Percentiles rank a stretch among this genome's conserved stretches.
Conservation (phyloP, 2,113 vertebrate species). For the Phrynocephalus versicolor region DNA sequence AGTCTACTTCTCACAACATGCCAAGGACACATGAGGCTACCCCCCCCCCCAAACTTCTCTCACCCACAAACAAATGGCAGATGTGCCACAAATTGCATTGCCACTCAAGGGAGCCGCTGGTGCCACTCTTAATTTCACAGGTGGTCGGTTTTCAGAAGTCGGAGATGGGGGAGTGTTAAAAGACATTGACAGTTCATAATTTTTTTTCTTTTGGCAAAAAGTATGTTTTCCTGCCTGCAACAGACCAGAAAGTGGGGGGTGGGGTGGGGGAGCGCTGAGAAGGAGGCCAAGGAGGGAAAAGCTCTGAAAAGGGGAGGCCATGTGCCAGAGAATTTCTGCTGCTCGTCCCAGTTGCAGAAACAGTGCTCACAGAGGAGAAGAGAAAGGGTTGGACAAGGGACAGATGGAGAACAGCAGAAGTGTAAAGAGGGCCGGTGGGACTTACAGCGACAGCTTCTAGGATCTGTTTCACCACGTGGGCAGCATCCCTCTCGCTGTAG, state of each 20-base stretch:
- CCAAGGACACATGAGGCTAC: too few relatives aligned
- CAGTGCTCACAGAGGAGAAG: not conserved
- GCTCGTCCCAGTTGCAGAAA: not conserved
- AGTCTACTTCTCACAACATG: not conserved
- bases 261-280: not conserved
- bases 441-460: conserved; percentile 86
- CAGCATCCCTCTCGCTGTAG: conserved; percentile 88
- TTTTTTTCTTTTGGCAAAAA: not conserved
- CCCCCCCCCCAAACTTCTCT: too few relatives aligned
- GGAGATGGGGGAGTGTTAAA: not conserved
- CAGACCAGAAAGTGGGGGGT: not conserved
- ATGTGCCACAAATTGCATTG: not conserved
- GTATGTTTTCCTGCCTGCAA: not conserved
- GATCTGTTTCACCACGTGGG: conserved; percentile 89
- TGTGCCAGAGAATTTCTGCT: not conserved
- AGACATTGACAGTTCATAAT: not conserved
- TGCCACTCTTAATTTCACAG: conserved; percentile 18
- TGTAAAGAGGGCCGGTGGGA: fast-evolving
- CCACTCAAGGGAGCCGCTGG: not conserved
- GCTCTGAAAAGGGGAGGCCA: not conserved
- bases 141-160: conserved; percentile 8
- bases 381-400: not conserved
- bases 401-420: not conserved
- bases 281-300: not conserved
- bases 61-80: not conserved